Evolutionary conservation across 1,140 invertebrate genomes (phyloP), one percentile per base, ranked within the genome.

Genomic region (Aradophagus sp.): DNA sequence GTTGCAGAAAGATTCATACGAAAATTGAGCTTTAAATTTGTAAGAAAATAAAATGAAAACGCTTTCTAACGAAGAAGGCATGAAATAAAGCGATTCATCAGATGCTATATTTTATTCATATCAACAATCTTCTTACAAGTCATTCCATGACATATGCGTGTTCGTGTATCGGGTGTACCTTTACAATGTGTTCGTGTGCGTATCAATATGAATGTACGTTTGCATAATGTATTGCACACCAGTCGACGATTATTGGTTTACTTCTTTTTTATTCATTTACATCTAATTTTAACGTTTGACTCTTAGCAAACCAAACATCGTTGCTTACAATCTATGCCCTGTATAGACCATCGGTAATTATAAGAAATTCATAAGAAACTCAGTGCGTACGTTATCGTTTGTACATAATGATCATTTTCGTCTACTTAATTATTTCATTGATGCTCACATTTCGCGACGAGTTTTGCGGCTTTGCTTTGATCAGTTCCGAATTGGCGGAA

Each of bases 291-390:
- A 44, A 68, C 20, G 29, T 67, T 74, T 77, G 69, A 58, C 52
- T 74, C 62, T 78, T 76, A 78, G 75, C 78, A 77, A 83, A 83
- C 74, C 38, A 77, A 79, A 76, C 39, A 55, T 76, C 44, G 44
- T 73, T 31, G 34, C 81, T 85, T 85, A 85, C 31, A 68, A 74
- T 42, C 81, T 85, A 85, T 84, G 83, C 84, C 84, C 83, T 85
- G 84, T 85, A 84, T 84, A 85, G 79, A 84, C 81, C 83, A 84
- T 83, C 78, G 59, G 74, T 77, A 76, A 73, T 76, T 67, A 81
- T 80, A 80, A 82, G 77, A 82, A 84, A 80, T 80, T 63, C 63
- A 78, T 80, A 77, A 68, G 74, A 62, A 80, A 77, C 62, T 53
- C 59, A 75, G 59, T 68, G 47, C 68, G 38, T 59, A 19, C 47